A percentile compares a stretch with the other conserved stretches of the same genome.
These are phyloP conservation scores for Aspidoscelis tigris DNA, from an alignment of 2,113 vertebrate species.

Conservation along the genomic window DNA sequence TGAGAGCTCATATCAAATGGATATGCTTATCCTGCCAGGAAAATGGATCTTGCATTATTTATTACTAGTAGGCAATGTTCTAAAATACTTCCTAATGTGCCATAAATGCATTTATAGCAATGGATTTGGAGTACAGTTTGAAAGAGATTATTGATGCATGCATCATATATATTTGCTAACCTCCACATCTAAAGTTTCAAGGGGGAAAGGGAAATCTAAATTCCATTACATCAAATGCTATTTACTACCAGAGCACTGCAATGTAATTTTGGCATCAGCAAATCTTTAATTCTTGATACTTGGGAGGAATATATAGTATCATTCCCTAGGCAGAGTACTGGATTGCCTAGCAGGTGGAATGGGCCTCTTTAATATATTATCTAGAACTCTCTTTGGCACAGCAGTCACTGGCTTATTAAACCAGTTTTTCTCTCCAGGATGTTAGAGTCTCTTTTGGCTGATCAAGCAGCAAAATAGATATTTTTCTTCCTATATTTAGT, in stretches of 20 bases:
- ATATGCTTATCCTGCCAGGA: conserved; percentile 32
- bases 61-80: conserved; percentile 58
- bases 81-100: conserved; percentile 32
- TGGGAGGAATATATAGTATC: background rate
- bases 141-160: conserved; percentile 30
- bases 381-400: background rate
- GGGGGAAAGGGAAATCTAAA: background rate
- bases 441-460: background rate
- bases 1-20: conserved; percentile 31
- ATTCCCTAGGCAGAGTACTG: background rate
- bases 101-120: conserved; percentile 28
- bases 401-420: background rate
- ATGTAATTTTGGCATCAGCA: background rate
- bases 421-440: background rate
- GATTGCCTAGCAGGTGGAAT: background rate
- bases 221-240: conserved; percentile 10
- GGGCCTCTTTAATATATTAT: background rate
- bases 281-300: conserved; percentile 1
- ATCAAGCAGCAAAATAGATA: background rate
- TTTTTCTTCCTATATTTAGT: background rate
- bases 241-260: background rate
- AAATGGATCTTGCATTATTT: conserved; percentile 63
- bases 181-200: background rate
- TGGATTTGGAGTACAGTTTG: conserved; percentile 2
- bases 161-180: conserved; percentile 11